Evolutionary conservation across 2,888 invertebrate species (phyloP).

Genomic region (Callosobruchus maculatus): DNA sequence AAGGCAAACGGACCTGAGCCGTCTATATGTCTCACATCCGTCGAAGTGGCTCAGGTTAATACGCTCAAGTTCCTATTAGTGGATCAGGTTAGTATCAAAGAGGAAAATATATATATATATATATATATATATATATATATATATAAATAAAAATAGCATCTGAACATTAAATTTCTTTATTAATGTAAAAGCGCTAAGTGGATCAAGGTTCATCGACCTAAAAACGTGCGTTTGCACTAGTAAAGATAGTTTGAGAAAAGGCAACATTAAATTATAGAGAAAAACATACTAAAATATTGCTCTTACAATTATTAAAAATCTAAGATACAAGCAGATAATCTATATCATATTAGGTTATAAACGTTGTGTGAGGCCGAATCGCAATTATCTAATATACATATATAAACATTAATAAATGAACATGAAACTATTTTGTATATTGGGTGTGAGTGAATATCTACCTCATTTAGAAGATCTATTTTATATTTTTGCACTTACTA

Average conservation of each 20-base stretch:
- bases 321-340: slow-evolving; percentile 41
- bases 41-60: too few relatives aligned
- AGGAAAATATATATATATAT: too few relatives aligned
- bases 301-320: slow-evolving; percentile 38
- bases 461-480: neutral
- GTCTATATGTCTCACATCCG: too few relatives aligned
- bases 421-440: slow-evolving; percentile 30
- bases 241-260: slow-evolving; percentile 40
- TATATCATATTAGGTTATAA: slow-evolving; percentile 44
- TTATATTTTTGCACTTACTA: neutral
- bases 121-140: too few relatives aligned
- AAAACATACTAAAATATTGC: slow-evolving; percentile 47
- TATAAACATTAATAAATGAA: slow-evolving; percentile 34
- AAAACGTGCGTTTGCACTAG: slow-evolving; percentile 29
- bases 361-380: slow-evolving; percentile 43
- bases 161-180: slow-evolving; percentile 34
- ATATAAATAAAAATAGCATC: slow-evolving; percentile 12
- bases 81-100: too few relatives aligned
- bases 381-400: slow-evolving; percentile 37
- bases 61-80: too few relatives aligned
- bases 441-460: slow-evolving; percentile 10
- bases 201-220: slow-evolving; percentile 8
- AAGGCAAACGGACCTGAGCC: too few relatives aligned
- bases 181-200: slow-evolving; percentile 29
- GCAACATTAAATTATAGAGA: slow-evolving; percentile 47